Conservation (phyloP, 2,113 vertebrate species). For the Chamaetylas fuelleborni region DNA sequence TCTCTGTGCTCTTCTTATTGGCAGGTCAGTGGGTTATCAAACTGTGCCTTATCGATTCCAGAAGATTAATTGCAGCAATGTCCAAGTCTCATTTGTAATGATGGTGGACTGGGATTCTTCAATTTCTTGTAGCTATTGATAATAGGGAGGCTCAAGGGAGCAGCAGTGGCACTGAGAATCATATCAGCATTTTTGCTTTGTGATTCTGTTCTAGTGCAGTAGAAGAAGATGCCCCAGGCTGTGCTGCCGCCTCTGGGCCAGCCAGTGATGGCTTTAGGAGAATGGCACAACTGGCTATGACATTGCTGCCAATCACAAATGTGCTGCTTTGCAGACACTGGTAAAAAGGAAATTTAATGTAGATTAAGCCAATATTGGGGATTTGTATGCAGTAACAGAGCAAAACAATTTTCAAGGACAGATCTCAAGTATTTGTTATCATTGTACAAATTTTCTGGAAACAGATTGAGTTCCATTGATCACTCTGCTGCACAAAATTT, state of each 20-base stretch:
- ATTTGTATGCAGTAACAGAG: neutral
- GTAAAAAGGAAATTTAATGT: neutral
- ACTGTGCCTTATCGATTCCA: neutral
- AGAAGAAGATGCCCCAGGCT: neutral
- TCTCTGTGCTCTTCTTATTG: neutral
- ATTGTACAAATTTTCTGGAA: neutral
- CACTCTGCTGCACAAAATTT: neutral
- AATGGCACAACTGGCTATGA: neutral
- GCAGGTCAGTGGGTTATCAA: slow-evolving; percentile 7
- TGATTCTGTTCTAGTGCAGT: neutral
- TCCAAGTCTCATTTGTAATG: neutral
- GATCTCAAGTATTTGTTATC: neutral
- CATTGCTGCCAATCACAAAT: neutral
- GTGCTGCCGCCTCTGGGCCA: neutral
- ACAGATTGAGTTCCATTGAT: neutral
- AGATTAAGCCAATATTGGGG: neutral
- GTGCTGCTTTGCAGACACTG: neutral
- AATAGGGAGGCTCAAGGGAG: rapidly evolving
- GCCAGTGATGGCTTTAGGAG: neutral
- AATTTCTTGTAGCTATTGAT: neutral
- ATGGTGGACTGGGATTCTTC: neutral
- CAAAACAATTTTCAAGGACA: neutral
- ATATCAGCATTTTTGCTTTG: neutral
- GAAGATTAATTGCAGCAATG: neutral
- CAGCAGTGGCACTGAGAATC: neutral